Evolutionary conservation across 1,140 invertebrate genomes (phyloP).

Genomic region (Gryon sp.): DNA sequence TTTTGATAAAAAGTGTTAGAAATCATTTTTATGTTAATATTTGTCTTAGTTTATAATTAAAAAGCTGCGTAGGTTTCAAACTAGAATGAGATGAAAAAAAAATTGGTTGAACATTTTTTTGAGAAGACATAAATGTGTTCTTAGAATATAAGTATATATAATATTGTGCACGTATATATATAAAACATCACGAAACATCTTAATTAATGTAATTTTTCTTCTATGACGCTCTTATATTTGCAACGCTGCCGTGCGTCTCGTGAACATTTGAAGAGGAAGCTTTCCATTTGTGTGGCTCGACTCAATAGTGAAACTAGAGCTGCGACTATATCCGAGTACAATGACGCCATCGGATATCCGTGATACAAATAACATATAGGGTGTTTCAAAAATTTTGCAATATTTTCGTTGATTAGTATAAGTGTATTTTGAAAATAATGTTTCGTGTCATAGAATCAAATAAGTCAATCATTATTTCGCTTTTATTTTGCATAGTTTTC

Average conservation of each 20-base stretch:
- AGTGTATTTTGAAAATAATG: too few species aligned
- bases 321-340: constrained; percentile 62
- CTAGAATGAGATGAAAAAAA: too few species aligned
- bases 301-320: constrained; percentile 62
- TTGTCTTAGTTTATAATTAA: too few species aligned
- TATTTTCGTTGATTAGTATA: too few species aligned
- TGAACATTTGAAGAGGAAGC: constrained; percentile 63
- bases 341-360: constrained; percentile 61
- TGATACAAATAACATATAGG: constrained; percentile 54
- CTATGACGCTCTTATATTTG: constrained; percentile 48
- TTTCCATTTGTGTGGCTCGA: constrained; percentile 60
- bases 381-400: constrained; percentile 45
- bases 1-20: too few species aligned
- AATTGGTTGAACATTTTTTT: too few species aligned
- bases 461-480: too few species aligned
- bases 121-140: too few species aligned
- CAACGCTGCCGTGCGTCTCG: constrained; percentile 52
- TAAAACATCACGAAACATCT: constrained; percentile 39
- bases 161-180: constrained; percentile 15
- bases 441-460: too few species aligned
- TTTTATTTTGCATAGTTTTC: too few species aligned
- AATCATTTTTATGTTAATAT: too few species aligned
- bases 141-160: constrained; percentile 2
- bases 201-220: constrained; percentile 63
- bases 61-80: too few species aligned